These are phyloP conservation scores for Perca schrenkii DNA, from an alignment of 2,113 vertebrate species.

Conservation along the genomic window DNA sequence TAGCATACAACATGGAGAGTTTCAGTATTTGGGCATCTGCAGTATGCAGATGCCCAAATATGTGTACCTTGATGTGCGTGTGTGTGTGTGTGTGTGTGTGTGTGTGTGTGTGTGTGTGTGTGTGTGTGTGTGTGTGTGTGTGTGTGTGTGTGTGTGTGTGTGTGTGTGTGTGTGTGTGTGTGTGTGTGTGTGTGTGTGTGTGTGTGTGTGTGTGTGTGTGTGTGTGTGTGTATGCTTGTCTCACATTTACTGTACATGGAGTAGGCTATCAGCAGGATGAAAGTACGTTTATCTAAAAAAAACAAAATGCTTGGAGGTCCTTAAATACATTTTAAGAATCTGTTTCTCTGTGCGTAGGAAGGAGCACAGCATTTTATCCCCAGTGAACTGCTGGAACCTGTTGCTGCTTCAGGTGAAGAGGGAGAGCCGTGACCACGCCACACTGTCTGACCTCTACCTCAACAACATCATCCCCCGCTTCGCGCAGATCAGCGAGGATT, in stretches of 20 bases:
- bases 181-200: neutral
- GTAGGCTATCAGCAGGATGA: slow-evolving; percentile 1
- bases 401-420: slow-evolving; percentile 96
- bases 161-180: slow-evolving; percentile 4
- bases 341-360: slow-evolving; percentile 82
- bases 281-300: slow-evolving; percentile 15
- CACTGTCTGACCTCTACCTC: slow-evolving; percentile 98
- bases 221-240: neutral
- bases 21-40: neutral
- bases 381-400: slow-evolving; percentile 98
- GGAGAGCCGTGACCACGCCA: slow-evolving; percentile 97
- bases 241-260: slow-evolving; percentile 3
- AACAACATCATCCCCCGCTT: slow-evolving; percentile 99
- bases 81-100: no score
- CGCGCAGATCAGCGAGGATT: slow-evolving; percentile 97
- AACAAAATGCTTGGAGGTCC: slow-evolving; percentile 11
- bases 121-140: slow-evolving; percentile 32
- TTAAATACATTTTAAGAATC: slow-evolving; percentile 1
- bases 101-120: slow-evolving; percentile 43
- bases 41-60: no score
- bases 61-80: no score
- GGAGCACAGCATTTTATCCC: slow-evolving; percentile 95
- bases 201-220: slow-evolving; percentile 4
- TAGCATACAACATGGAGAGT: neutral
- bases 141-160: slow-evolving; percentile 2